Conservation (phyloP, 2,888 invertebrate genomes). For the Rotaria socialis region DNA sequence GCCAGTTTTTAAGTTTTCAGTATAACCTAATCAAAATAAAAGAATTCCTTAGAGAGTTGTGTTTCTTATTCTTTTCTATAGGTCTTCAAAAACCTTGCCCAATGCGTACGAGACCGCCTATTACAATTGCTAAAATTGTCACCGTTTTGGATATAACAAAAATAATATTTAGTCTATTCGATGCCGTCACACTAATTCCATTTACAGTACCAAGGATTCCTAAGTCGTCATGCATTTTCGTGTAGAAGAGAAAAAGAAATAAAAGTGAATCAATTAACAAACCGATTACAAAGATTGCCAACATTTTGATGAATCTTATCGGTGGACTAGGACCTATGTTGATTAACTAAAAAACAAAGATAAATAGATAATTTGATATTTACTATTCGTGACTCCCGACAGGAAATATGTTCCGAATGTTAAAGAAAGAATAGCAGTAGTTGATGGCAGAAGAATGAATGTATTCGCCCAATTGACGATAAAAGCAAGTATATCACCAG, state of each 20-base stretch:
- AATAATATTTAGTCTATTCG: constrained; percentile 84
- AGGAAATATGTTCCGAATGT: constrained; percentile 46
- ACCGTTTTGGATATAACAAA: constrained; percentile 85
- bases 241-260: no score
- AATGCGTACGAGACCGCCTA: constrained; percentile 70
- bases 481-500: constrained; percentile 66
- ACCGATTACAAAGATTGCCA: constrained; percentile 51
- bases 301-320: constrained; percentile 48
- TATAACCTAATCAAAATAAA: not conserved
- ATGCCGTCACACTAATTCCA: constrained; percentile 87
- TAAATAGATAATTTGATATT: not conserved
- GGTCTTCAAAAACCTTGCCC: constrained; percentile 28
- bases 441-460: constrained; percentile 52
- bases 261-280: no score
- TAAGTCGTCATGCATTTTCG: constrained; percentile 56
- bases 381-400: not conserved
- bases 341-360: no score
- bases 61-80: no score
- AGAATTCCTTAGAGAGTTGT: no score
- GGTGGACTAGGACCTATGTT: constrained; percentile 48
- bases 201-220: constrained; percentile 85
- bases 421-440: constrained; percentile 61
- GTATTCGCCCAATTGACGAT: constrained; percentile 64
- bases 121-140: constrained; percentile 79
- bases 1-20: not conserved